phyloP scores from a whole-genome alignment of 2,113 vertebrate species.

The Anguilla rostrata region DNA sequence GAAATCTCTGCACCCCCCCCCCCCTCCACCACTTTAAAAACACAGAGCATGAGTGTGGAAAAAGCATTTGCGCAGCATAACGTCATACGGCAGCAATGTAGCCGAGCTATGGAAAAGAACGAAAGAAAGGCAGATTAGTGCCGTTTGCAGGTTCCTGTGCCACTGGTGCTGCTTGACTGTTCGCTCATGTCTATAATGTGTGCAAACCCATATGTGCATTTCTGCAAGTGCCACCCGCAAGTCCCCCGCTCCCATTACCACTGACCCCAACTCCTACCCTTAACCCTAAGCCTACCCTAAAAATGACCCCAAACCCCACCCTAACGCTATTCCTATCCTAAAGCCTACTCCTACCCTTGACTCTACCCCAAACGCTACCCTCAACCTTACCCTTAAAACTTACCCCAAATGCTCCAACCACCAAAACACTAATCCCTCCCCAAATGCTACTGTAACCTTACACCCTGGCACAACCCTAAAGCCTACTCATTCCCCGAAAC shows the following conservation, averaged over 20 bases:
- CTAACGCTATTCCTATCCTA: too few species aligned
- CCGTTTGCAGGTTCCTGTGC: background rate
- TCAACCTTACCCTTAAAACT: too few species aligned
- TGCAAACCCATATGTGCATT: background rate
- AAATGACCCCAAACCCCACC: too few species aligned
- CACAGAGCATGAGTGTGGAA: constrained; percentile 55
- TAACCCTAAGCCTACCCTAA: too few species aligned
- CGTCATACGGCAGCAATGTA: background rate
- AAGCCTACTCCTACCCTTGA: too few species aligned
- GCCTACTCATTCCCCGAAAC: background rate
- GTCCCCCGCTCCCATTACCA: background rate
- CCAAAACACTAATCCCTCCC: too few species aligned
- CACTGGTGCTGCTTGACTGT: constrained; percentile 39
- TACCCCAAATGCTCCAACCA: too few species aligned
- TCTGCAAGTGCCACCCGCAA: background rate
- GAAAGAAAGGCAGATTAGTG: background rate
- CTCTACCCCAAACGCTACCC: too few species aligned
- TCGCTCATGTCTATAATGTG: background rate
- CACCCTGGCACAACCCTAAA: too few species aligned
- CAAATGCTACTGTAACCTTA: too few species aligned
- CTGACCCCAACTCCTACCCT: too few species aligned
- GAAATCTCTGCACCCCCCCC: constrained; percentile 50
- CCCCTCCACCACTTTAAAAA: constrained; percentile 20
- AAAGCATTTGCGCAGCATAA: background rate
- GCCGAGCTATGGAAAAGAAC: background rate